Base-by-base conservation (phyloP, 2,888 invertebrate species). In the Zaprionus bogoriensis region DNA sequence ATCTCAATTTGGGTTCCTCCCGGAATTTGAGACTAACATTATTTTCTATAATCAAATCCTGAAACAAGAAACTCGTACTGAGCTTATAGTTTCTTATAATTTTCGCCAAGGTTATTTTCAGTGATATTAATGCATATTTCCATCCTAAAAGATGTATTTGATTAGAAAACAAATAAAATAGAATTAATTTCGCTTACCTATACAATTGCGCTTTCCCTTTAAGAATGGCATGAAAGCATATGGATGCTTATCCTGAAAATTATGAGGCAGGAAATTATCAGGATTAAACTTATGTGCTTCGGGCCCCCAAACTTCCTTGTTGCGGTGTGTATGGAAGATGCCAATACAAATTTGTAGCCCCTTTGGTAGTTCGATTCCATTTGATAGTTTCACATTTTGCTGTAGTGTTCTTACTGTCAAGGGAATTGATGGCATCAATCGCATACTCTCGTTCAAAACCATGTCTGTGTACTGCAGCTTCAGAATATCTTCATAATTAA, bases 161-260 rank as follows among this genome's bases (percentile, higher is more conserved):
- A 20, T n/a, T 39, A 19, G 0, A 0, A 36, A 32, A 7, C 25
- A 4, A 53, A 17, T 4, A n/a, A 4, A 3, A 23, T 23, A 7
- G 2, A 5, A 23, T 0, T 2, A 7, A 4, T 5, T 6, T n/a
- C n/a, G n/a, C 12, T 23, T 52, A 87, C 89, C 88, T 51, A 89
- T 88, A 54, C 90, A 90, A 36, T 83, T 89, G 12, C 90, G 69
- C 10, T 82, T 71, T 3, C 90, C 90, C 36, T 88, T 89, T 0
- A 86, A 77, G 28, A 90, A 90, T 0, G 90, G 90, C 52, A 90
- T 84, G 45, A 74, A 89, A 0, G 88, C 81, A 46, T 80, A 89
- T 0, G 90, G 77, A 74, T 90, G 89, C 4, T 82, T 87, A 0
- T 58, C 70, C 1, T 68, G 62, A 20, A 89, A 58, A 54, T 87